These are phyloP conservation scores for Lycaena phlaeas DNA, from an alignment of 2,888 invertebrate species.

Conservation along the genomic window DNA sequence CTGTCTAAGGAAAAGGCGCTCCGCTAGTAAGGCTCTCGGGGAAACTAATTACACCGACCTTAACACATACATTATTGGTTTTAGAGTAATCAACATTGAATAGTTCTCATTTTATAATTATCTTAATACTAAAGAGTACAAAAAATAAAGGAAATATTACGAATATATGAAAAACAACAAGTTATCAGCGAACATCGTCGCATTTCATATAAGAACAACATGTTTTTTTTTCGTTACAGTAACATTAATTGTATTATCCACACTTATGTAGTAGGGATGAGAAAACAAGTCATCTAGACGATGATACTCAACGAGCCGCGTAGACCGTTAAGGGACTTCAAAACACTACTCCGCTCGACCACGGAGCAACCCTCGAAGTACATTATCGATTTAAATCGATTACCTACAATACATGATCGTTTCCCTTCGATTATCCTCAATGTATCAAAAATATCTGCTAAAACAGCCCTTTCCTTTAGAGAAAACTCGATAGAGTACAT, in stretches of 20 bases:
- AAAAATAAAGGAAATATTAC: slow-evolving; percentile 74
- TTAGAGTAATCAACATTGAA: slow-evolving; percentile 73
- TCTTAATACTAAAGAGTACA: slow-evolving; percentile 72
- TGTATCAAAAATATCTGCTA: slow-evolving; percentile 73
- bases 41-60: slow-evolving; percentile 66
- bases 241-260: slow-evolving; percentile 58
- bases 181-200: slow-evolving; percentile 64
- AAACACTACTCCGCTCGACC: slow-evolving; percentile 12
- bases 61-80: slow-evolving; percentile 66
- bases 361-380: slow-evolving; percentile 17
- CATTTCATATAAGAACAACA: slow-evolving; percentile 71
- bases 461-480: slow-evolving; percentile 71
- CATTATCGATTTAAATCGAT: slow-evolving; percentile 24
- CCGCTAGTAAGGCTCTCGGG: slow-evolving; percentile 66
- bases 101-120: slow-evolving; percentile 68
- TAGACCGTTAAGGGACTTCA: slow-evolving; percentile 21
- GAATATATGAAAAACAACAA: slow-evolving; percentile 73
- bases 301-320: slow-evolving; percentile 22
- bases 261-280: slow-evolving; percentile 51
- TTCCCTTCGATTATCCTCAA: slow-evolving; percentile 68
- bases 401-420: slow-evolving; percentile 48
- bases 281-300: slow-evolving; percentile 34
- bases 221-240: slow-evolving; percentile 65
- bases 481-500: slow-evolving; percentile 65
- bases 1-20: slow-evolving; percentile 68